Evolutionary conservation across 2,113 vertebrate species (phyloP).

Genomic region (Cervus canadensis): DNA sequence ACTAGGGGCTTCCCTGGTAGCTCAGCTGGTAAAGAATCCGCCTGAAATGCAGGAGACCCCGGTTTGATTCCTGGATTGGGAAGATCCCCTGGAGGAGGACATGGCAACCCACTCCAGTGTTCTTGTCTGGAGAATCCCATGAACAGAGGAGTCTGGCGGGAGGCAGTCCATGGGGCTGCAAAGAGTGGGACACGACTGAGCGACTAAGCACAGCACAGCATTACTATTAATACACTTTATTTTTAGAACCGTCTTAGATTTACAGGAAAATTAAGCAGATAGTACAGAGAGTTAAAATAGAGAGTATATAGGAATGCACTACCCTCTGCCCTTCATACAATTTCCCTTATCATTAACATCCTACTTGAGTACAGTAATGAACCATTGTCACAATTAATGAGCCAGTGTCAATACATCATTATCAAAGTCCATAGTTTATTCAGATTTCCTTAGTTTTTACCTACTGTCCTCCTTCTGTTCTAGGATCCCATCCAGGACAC

Average conservation of each 20-base stretch:
- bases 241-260: background rate
- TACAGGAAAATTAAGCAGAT: background rate
- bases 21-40: background rate
- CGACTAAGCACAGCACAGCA: background rate
- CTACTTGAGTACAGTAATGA: background rate
- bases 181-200: background rate
- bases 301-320: too few relatives aligned
- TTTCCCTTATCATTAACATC: background rate
- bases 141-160: background rate
- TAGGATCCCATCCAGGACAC: background rate
- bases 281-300: background rate
- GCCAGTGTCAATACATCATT: background rate
- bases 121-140: background rate
- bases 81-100: background rate
- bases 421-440: background rate
- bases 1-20: background rate
- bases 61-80: background rate
- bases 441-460: background rate
- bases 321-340: rapidly evolving
- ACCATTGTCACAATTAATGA: background rate
- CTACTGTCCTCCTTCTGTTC: background rate
- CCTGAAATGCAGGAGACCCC: background rate
- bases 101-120: background rate
- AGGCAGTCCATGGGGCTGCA: background rate
- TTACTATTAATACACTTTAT: background rate